Conservation (phyloP, 1,140 invertebrate species). For the Riptortus pedestris region DNA sequence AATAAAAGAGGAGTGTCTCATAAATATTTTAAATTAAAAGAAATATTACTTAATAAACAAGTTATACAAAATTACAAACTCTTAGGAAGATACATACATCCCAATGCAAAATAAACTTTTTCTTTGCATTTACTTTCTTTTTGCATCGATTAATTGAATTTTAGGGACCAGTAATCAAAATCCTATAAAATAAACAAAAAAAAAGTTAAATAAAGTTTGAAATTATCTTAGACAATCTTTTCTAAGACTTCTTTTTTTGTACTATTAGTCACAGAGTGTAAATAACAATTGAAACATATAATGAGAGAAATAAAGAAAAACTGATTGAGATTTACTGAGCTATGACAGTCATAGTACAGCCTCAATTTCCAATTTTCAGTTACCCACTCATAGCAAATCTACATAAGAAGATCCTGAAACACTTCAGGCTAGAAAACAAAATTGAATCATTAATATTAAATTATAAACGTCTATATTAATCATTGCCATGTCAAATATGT, state of each 20-base stretch:
- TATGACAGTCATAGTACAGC: neutral
- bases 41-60: too few relatives aligned
- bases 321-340: too few relatives aligned
- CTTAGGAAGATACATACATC: neutral
- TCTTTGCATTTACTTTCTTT: too few relatives aligned
- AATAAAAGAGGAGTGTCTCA: neutral
- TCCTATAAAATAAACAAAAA: too few relatives aligned
- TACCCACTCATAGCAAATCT: neutral
- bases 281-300: neutral
- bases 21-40: neutral
- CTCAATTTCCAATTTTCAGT: neutral
- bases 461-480: slow-evolving; percentile 9
- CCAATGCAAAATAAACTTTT: neutral
- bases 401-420: neutral
- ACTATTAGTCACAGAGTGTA: too few relatives aligned
- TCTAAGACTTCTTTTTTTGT: too few relatives aligned
- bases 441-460: neutral
- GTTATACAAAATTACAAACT: neutral
- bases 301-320: too few relatives aligned
- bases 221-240: too few relatives aligned
- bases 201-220: too few relatives aligned
- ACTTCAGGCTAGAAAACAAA: neutral
- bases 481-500: slow-evolving; percentile 8
- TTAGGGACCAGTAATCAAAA: too few relatives aligned
- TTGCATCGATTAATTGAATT: too few relatives aligned